Evolutionary conservation across 2,888 invertebrate species (phyloP).

Genomic region (Drosophila formosana): DNA sequence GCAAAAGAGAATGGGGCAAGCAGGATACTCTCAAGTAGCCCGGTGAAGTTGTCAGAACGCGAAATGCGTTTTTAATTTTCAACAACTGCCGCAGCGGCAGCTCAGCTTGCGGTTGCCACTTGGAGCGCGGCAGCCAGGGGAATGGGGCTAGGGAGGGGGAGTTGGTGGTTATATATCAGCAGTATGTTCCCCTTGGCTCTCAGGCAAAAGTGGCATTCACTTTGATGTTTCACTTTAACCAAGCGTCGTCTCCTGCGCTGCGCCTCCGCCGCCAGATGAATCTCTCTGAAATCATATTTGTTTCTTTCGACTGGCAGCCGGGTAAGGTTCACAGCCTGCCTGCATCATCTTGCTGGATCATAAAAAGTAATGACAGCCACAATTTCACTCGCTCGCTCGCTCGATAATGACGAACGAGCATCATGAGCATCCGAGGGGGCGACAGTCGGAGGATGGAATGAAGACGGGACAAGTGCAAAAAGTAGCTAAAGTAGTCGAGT

Average conservation of each 20-base stretch:
- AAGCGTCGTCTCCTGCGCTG: constrained; percentile 23
- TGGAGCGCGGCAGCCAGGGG: not conserved
- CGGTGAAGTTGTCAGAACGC: constrained; percentile 41
- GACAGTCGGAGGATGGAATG: not conserved
- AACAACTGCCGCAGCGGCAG: constrained; percentile 47
- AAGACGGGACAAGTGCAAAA: constrained; percentile 40
- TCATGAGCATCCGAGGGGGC: constrained; percentile 1
- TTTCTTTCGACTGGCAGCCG: constrained; percentile 41
- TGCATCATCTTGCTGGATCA: constrained; percentile 76
- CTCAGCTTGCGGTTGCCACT: constrained; percentile 45
- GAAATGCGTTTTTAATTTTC: constrained; percentile 64
- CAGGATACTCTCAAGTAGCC: constrained; percentile 33
- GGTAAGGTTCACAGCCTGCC: constrained; percentile 37
- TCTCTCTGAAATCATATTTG: constrained; percentile 69
- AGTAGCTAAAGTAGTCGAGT: constrained; percentile 53
- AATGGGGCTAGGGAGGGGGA: not conserved
- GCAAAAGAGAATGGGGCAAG: not conserved
- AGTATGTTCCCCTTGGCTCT: constrained; percentile 23
- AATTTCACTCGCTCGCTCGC: constrained; percentile 60
- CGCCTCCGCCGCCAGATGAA: constrained; percentile 11
- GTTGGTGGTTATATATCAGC: constrained; percentile 18
- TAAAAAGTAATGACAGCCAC: constrained; percentile 79
- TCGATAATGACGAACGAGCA: constrained; percentile 72
- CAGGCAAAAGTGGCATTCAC: constrained; percentile 51
- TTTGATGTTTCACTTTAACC: constrained; percentile 73